Conservation (phyloP, 2,888 invertebrate genomes). For the Eupithecia abbreviata region DNA sequence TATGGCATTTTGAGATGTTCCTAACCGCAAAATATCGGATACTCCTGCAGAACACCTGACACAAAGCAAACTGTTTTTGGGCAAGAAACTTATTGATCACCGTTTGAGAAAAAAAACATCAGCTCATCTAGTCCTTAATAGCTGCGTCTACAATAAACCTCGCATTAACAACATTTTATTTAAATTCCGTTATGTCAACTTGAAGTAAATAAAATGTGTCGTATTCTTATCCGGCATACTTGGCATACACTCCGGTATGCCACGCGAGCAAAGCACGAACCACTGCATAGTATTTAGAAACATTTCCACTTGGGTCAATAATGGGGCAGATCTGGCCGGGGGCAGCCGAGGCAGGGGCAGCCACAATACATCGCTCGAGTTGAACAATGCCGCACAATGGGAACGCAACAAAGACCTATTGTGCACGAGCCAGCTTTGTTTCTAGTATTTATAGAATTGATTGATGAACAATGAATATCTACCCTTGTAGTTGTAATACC, state of each 20-base stretch:
- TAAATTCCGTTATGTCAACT: neutral
- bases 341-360: constrained; percentile 1
- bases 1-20: constrained; percentile 6
- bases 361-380: constrained; percentile 14
- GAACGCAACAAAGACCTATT: constrained; percentile 29
- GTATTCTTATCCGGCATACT: neutral
- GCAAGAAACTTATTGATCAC: neutral
- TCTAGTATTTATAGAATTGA: constrained; percentile 17
- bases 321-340: neutral
- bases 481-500: neutral
- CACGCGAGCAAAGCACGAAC: neutral
- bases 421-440: constrained; percentile 29
- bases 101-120: neutral
- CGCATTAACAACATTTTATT: neutral
- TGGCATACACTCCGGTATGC: neutral
- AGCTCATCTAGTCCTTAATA: neutral
- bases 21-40: neutral
- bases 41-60: neutral
- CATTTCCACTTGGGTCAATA: constrained; percentile 2
- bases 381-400: constrained; percentile 26
- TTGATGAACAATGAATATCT: neutral
- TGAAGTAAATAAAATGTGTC: neutral
- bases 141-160: neutral
- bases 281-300: neutral
- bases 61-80: neutral